phyloP scores from a whole-genome alignment of 2,888 invertebrate species.

The Lithophane socia region DNA sequence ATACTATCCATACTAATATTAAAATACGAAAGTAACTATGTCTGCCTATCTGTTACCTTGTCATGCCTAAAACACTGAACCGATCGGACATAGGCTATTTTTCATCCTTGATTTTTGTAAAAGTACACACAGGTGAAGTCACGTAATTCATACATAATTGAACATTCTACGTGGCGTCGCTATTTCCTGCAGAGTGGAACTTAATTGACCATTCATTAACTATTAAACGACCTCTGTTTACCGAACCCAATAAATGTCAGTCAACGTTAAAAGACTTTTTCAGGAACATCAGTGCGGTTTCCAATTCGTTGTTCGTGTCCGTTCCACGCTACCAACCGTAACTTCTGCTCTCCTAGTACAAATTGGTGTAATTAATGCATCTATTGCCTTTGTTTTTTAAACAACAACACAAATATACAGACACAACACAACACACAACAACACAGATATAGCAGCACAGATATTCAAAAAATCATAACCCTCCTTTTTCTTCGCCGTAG shows the following conservation, averaged over 20 bases:
- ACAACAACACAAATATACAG: no score
- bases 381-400: neutral
- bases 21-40: neutral
- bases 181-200: neutral
- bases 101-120: neutral
- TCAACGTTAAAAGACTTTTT: conserved; percentile 39
- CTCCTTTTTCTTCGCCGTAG: no score
- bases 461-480: no score
- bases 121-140: neutral
- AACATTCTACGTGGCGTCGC: neutral
- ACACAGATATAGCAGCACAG: no score
- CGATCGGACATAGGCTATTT: neutral
- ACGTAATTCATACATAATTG: neutral
- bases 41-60: neutral
- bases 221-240: conserved; percentile 23
- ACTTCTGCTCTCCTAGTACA: conserved; percentile 25
- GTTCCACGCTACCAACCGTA: conserved; percentile 32
- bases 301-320: conserved; percentile 29
- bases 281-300: conserved; percentile 38
- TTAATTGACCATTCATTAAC: conserved; percentile 24
- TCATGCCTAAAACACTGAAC: neutral
- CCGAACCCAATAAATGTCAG: conserved; percentile 39
- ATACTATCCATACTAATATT: neutral
- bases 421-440: no score
- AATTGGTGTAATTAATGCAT: conserved; percentile 17